phyloP scores from a whole-genome alignment of 2,113 vertebrate genomes.

The Pollimyrus isidori region DNA sequence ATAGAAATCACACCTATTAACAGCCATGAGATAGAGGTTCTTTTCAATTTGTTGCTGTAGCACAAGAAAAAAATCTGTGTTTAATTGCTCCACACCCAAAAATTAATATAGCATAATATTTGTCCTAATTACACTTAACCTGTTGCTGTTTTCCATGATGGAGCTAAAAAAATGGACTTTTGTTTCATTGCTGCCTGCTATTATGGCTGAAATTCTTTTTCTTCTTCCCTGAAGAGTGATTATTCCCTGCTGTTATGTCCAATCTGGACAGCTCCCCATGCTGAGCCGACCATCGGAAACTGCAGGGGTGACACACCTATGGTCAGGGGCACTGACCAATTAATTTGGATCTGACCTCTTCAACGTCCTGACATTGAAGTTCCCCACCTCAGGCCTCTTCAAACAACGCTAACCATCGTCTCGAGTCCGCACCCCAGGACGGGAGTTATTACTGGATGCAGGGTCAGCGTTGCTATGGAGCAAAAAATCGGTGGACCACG shows the following conservation, averaged over 20 bases:
- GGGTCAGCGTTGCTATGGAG: background rate
- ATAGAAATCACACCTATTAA: background rate
- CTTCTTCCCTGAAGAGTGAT: background rate
- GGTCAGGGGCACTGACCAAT: background rate
- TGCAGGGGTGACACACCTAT: background rate
- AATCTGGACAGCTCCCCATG: background rate
- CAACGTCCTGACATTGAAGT: background rate
- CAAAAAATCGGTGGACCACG: background rate
- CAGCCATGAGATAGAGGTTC: background rate
- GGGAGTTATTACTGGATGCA: background rate
- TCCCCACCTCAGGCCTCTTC: background rate
- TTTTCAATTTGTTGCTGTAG: background rate
- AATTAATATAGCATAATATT: background rate
- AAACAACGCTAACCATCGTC: background rate
- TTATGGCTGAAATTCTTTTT: background rate
- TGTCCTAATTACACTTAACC: background rate
- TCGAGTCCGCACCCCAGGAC: background rate
- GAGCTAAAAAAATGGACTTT: background rate
- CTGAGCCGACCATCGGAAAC: background rate
- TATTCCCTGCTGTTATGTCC: background rate
- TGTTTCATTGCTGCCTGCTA: background rate
- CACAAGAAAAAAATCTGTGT: background rate
- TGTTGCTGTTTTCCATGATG: background rate
- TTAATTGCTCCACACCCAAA: background rate
- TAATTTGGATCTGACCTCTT: background rate